Evolutionary conservation across 2,113 vertebrate species (phyloP), one percentile per base, ranked within the genome.

Genomic region (Campylomormyrus numenius): DNA sequence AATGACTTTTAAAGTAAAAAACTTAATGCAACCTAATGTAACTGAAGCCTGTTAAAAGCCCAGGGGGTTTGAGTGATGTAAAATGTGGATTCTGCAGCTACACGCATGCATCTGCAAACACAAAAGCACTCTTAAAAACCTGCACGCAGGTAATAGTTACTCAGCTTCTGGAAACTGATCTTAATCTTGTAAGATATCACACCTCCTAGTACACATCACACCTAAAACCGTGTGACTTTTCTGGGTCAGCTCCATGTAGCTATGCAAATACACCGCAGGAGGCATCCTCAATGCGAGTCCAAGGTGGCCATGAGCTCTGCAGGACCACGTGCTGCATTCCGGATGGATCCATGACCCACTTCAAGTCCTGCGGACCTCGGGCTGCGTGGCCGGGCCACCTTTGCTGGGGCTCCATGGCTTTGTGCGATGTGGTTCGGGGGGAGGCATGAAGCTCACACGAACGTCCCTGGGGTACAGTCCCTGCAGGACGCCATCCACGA

Each of bases 401-500:
- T 83, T 45, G 88, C 89, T 90, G 7, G 89, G n/a, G 52, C 62
- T 89, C 87, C 45, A 4, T 3, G 90, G 88, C 56, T 93, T 93
- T 56, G 89, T 88, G 52, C 52, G 89, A 13, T 46, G 19, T n/a
- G 21, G 3, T 46, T 85, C 45, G 9, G 83, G 39, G 1, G 39
- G 39, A 13, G 90, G 49, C 2, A 90, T 94, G 90, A 96, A 96
- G 89, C 93, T 95, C 90, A 95, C 95, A 10, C 92, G 93, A 83
- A 93, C 46, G 0, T 96, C 95, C 70, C 92, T 91, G 1, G 95
- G 92, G 83, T 96, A 96, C 66, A 96, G 93, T 21, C 96, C 96
- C 90, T 95, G 95, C n/a, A 96, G 93, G 50, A 96, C 95, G 0
- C 96, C 96, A 0, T 95, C 94, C 58, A 93, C 92, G 0, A 96